Percentiles rank a stretch among this genome's conserved stretches.
These are phyloP conservation scores for Scaptodrosophila latifasciaeformis DNA, from an alignment of 2,888 invertebrate genomes.

Conservation along the genomic window DNA sequence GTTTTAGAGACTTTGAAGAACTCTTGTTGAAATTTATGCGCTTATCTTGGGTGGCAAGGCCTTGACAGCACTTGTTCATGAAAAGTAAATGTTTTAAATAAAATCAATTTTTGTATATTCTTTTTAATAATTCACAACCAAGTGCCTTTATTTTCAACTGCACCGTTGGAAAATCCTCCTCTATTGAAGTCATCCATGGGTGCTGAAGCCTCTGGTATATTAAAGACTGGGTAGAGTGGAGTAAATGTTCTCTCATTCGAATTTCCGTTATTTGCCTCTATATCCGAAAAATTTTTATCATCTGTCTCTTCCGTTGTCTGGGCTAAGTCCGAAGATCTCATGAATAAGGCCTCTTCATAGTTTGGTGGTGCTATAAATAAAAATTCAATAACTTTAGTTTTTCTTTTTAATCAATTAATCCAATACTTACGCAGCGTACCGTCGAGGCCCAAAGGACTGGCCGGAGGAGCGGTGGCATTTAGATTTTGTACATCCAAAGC, in stretches of 20 bases:
- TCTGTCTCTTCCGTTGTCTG: neutral
- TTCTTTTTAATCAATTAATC: neutral
- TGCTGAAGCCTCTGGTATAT: slow-evolving; percentile 47
- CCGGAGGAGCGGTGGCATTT: neutral
- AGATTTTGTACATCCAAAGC: neutral
- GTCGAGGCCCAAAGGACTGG: too few species aligned
- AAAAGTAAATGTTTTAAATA: neutral
- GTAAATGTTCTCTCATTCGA: slow-evolving; percentile 28
- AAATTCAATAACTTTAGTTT: neutral
- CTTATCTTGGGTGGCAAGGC: slow-evolving; percentile 31
- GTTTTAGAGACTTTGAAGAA: slow-evolving; percentile 33
- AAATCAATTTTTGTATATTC: too few species aligned
- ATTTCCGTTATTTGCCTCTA: too few species aligned
- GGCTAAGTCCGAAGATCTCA: slow-evolving; percentile 28
- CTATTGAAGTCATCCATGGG: slow-evolving; percentile 26
- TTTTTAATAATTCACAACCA: slow-evolving; percentile 49
- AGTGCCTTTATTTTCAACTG: slow-evolving; percentile 40
- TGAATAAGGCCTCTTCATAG: slow-evolving; percentile 68
- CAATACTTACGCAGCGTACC: slow-evolving; percentile 41
- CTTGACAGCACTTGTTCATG: slow-evolving; percentile 46
- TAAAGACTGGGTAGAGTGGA: slow-evolving; percentile 68
- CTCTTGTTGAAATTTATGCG: neutral
- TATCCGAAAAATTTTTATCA: slow-evolving; percentile 12
- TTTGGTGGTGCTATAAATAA: slow-evolving; percentile 63
- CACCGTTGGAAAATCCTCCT: slow-evolving; percentile 23